Conservation (phyloP, 30 jellyfish, hydroid and myxozoan species). For the Hydra vulgaris region DNA sequence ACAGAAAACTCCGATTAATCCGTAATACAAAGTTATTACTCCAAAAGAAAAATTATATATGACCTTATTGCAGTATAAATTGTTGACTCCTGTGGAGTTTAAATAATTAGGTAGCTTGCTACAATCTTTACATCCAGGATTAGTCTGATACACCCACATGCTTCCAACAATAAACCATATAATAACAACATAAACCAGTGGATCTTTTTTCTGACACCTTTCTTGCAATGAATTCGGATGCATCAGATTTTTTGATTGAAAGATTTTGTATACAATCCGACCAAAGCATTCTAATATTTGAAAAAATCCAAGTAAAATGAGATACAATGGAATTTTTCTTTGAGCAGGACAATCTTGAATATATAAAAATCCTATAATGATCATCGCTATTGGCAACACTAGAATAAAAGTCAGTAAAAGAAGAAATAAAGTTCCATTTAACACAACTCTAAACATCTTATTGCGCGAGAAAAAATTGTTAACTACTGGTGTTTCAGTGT, state of each 20-base stretch:
- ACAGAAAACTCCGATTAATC: constrained; percentile 39
- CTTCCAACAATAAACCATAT: constrained; percentile 87
- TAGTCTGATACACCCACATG: constrained; percentile 83
- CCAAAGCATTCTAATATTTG: constrained; percentile 69
- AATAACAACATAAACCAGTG: constrained; percentile 56
- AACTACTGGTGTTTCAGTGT: constrained; percentile 14
- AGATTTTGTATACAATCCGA: constrained; percentile 41
- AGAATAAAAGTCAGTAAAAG: constrained; percentile 25
- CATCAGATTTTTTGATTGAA: constrained; percentile 25
- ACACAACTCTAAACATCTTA: not conserved
- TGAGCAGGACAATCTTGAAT: constrained; percentile 80
- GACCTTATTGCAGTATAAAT: constrained; percentile 43
- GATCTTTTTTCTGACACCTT: constrained; percentile 55
- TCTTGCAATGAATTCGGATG: constrained; percentile 25
- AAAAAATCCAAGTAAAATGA: constrained; percentile 57
- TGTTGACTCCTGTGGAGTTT: constrained; percentile 6
- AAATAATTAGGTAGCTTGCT: not conserved
- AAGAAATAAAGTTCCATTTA: constrained; percentile 13
- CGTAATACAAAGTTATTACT: constrained; percentile 47
- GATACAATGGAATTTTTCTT: constrained; percentile 60
- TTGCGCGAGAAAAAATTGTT: no score
- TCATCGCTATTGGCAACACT: constrained; percentile 49
- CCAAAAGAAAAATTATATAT: constrained; percentile 53
- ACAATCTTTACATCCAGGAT: constrained; percentile 53
- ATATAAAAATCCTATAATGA: constrained; percentile 41